Conservation (phyloP, 2,113 vertebrate genomes). For the Coregonus clupeaformis region DNA sequence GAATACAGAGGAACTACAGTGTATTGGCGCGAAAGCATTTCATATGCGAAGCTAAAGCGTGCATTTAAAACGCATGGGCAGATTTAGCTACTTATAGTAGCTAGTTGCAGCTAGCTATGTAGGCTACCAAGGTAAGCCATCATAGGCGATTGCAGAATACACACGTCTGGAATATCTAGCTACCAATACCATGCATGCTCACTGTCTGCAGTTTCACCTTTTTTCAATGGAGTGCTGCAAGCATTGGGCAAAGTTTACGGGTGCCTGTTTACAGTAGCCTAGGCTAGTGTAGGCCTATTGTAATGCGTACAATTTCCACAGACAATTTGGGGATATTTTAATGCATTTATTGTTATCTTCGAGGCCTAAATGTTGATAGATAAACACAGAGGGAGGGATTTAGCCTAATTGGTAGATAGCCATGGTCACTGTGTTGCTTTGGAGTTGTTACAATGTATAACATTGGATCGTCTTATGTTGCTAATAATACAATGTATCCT, state of each 20-base stretch:
- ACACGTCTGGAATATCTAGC: slow-evolving; percentile 18
- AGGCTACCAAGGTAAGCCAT: slow-evolving; percentile 42
- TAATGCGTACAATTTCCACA: neutral
- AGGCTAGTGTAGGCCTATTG: no score
- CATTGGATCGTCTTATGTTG: neutral
- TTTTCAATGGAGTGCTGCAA: slow-evolving; percentile 15
- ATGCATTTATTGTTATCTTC: neutral
- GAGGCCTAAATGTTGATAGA: neutral
- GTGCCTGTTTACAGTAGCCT: neutral
- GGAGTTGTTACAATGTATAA: neutral
- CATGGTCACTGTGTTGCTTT: neutral
- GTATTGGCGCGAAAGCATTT: slow-evolving; percentile 14
- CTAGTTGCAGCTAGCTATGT: slow-evolving; percentile 68
- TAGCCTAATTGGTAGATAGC: neutral
- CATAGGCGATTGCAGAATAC: slow-evolving; percentile 17
- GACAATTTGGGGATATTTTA: neutral
- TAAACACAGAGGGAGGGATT: neutral
- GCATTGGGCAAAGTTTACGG: slow-evolving; percentile 27
- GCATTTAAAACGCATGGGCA: slow-evolving; percentile 46
- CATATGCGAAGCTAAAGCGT: slow-evolving; percentile 36
- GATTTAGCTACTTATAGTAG: slow-evolving; percentile 58
- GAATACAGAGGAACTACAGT: slow-evolving; percentile 22
- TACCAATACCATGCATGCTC: slow-evolving; percentile 36
- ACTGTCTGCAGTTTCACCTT: slow-evolving; percentile 39
- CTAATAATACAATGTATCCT: neutral